Percentiles rank a stretch among this genome's conserved stretches.
Conservation (phyloP, 2,888 invertebrate genomes). For the Ecliptopera silaceata region DNA sequence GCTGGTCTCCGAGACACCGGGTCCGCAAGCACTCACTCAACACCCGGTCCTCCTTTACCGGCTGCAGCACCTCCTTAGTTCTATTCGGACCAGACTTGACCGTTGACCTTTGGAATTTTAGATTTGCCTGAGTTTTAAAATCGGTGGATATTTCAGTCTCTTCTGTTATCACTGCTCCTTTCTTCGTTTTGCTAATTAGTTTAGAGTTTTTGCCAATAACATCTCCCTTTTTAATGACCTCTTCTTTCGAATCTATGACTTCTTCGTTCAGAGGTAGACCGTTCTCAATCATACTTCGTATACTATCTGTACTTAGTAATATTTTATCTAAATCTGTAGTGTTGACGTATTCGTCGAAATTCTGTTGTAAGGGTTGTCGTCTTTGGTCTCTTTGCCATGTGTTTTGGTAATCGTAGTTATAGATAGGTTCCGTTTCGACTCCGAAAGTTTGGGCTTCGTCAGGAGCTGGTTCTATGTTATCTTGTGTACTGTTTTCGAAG, state of each 20-base stretch:
- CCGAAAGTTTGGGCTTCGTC: slow-evolving; percentile 63
- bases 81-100: slow-evolving; percentile 71
- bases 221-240: slow-evolving; percentile 67
- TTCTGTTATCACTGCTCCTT: slow-evolving; percentile 73
- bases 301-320: slow-evolving; percentile 65
- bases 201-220: slow-evolving; percentile 70
- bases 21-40: slow-evolving; percentile 62
- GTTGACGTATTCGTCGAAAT: slow-evolving; percentile 68
- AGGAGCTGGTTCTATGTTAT: slow-evolving; percentile 69
- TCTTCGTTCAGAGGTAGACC: slow-evolving; percentile 69
- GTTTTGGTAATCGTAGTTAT: slow-evolving; percentile 65
- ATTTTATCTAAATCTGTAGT: slow-evolving; percentile 71
- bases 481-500: slow-evolving; percentile 61
- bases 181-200: slow-evolving; percentile 69
- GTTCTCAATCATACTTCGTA: slow-evolving; percentile 71
- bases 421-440: slow-evolving; percentile 67
- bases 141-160: slow-evolving; percentile 74
- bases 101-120: slow-evolving; percentile 72
- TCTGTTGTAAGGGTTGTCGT: slow-evolving; percentile 74
- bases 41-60: slow-evolving; percentile 66
- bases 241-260: slow-evolving; percentile 68
- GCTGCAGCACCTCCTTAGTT: slow-evolving; percentile 66
- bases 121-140: slow-evolving; percentile 66
- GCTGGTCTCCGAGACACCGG: slow-evolving; percentile 69
- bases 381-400: slow-evolving; percentile 80